These are phyloP conservation scores for Tetragonula clypearis DNA, from an alignment of 1,140 invertebrate genomes.

Conservation along the genomic window DNA sequence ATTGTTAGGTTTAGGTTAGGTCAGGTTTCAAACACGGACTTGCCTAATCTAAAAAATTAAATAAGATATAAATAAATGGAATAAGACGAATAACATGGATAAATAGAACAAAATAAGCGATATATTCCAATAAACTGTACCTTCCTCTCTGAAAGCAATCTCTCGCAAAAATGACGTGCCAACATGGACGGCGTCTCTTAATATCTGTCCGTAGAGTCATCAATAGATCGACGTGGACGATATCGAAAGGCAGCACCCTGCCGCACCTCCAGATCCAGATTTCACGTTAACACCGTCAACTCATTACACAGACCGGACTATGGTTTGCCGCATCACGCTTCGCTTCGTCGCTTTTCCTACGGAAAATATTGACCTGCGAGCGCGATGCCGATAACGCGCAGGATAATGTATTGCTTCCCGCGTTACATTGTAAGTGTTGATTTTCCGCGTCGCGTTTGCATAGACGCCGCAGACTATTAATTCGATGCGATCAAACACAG, in stretches of 20 bases:
- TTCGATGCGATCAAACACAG: constrained; percentile 54
- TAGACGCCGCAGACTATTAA: constrained; percentile 56
- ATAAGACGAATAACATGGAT: too few relatives aligned
- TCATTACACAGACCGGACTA: constrained; percentile 65
- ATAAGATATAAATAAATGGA: too few relatives aligned
- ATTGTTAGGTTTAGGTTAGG: too few relatives aligned
- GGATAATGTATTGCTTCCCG: constrained; percentile 41
- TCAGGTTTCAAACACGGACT: too few relatives aligned
- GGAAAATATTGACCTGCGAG: constrained; percentile 67
- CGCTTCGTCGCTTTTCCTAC: constrained; percentile 62
- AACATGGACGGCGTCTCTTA: constrained; percentile 59
- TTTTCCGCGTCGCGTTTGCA: constrained; percentile 38
- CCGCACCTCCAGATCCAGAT: constrained; percentile 24
- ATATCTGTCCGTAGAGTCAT: constrained; percentile 60
- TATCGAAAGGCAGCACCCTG: background rate
- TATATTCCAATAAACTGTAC: background rate
- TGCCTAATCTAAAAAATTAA: too few relatives aligned
- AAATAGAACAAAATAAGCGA: too few relatives aligned
- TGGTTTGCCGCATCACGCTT: constrained; percentile 63
- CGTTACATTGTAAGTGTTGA: constrained; percentile 46
- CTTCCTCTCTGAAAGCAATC: background rate
- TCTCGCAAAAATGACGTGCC: background rate
- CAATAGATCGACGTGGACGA: constrained; percentile 63
- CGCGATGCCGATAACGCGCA: constrained; percentile 28
- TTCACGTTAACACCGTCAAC: constrained; percentile 69